Evolutionary conservation across 2,797 vertebrate genomes (phyloP), one percentile per base, ranked within the genome.

Genomic region (Threskiornis aethiopicus): DNA sequence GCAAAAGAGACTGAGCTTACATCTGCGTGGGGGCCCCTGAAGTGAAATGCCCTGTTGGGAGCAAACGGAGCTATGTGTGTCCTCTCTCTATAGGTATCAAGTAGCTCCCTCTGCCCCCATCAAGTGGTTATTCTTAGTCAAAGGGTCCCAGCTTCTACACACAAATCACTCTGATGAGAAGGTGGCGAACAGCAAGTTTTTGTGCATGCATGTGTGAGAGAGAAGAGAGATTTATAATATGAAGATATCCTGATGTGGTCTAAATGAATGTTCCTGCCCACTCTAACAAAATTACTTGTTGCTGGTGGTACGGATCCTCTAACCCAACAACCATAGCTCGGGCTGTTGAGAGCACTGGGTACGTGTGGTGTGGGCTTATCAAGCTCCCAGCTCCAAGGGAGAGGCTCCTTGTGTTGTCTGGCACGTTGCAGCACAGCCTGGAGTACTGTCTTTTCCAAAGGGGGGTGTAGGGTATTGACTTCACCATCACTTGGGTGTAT

Each of bases 391-490:
- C 39, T 85, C 20, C 44, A 54, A 54, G 21, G 31, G 12, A 64
- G 44, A 83, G 25, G 26, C 22, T 90, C 21, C 37, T 52, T n/a
- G 46, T 9, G 2, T 54, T 82, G 39, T 25, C 47, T 81, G 72
- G 35, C 31, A 13, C 0, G 0, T 62, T 42, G 16, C 44, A 78
- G n/a, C 4, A 1, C 24, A 49, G 22, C 42, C 33, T 11, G 3
- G 13, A 58, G 17, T 19, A 9, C 47, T 3, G 1, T 52, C 33
- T 71, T 70, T 91, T 70, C 22, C 22, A 35, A 44, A 13, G 6
- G 1, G 1, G 35, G 5, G 1, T 64, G 28, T 72, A 21, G 10
- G 16, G 1, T 58, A 8, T 21, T 77, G 67, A 28, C n/a, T 86
- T 51, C n/a, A 47, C n/a, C 3, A 3, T 70, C 16, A 7, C 22